A percentile compares a stretch with the other conserved stretches of the same genome.
Conservation (phyloP, 2,113 vertebrate genomes). For the Hippolais icterina region DNA sequence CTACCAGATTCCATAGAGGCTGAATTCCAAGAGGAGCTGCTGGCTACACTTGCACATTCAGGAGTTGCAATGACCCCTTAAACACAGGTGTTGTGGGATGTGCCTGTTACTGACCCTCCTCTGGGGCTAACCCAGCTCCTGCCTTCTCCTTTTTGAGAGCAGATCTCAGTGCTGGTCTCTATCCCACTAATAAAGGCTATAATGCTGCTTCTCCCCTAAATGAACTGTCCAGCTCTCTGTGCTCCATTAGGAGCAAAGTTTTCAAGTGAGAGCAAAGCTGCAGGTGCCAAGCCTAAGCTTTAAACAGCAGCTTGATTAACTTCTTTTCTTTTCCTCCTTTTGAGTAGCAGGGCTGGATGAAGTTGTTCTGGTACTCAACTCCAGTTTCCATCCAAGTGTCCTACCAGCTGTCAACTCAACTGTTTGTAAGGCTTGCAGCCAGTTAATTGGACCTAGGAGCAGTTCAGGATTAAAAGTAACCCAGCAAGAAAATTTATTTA, state of each 20-base stretch:
- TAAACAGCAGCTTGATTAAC: neutral
- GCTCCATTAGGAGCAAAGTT: neutral
- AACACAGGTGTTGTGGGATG: neutral
- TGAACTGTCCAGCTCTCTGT: neutral
- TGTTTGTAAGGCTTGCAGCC: neutral
- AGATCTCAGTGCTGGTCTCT: neutral
- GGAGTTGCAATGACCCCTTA: neutral
- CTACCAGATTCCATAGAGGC: neutral
- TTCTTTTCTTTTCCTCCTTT: neutral
- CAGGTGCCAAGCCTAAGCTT: neutral
- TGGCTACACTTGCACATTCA: neutral
- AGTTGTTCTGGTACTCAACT: neutral
- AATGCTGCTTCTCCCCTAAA: neutral
- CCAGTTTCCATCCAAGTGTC: neutral
- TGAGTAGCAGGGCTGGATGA: neutral
- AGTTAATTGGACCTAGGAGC: neutral
- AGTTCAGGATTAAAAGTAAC: neutral
- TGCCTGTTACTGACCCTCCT: neutral
- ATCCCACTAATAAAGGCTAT: fast-evolving
- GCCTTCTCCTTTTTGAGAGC: neutral
- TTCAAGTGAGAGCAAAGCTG: neutral
- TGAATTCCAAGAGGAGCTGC: neutral
- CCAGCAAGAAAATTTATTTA: neutral
- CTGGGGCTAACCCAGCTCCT: neutral
- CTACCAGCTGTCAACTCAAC: neutral